phyloP scores from a whole-genome alignment of 2,113 vertebrate genomes.

The Amazona guildingii region DNA sequence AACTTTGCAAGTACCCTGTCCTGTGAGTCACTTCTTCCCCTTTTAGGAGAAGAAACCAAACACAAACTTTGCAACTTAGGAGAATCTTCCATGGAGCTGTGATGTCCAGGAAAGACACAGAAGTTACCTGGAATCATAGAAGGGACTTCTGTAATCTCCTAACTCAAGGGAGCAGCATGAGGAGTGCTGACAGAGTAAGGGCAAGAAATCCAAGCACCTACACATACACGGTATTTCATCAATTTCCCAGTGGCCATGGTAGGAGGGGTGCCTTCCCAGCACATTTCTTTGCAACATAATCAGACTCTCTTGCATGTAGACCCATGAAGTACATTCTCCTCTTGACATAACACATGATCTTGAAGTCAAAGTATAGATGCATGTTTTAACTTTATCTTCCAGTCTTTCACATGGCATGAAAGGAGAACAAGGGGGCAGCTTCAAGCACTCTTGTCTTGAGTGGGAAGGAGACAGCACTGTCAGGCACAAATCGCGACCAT shows the following conservation, averaged over 20 bases:
- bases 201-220: neutral
- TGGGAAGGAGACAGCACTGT: neutral
- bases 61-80: neutral
- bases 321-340: neutral
- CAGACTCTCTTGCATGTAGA: neutral
- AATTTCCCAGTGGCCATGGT: rapidly evolving
- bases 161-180: neutral
- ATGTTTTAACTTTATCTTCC: neutral
- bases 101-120: neutral
- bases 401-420: neutral
- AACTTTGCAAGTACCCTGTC: neutral
- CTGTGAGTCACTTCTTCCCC: neutral
- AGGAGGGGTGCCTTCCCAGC: neutral
- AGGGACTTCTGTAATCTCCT: neutral
- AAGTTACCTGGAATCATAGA: neutral
- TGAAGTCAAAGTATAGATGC: neutral
- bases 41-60: neutral
- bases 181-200: neutral
- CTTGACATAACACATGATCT: neutral
- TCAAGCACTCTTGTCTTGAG: neutral
- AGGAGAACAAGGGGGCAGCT: neutral
- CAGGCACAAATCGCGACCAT: rapidly evolving
- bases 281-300: neutral
- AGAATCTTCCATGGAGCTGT: neutral
- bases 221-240: rapidly evolving